Base-by-base conservation (phyloP, 2,888 invertebrate species). In the Drosophila paramelanica region DNA sequence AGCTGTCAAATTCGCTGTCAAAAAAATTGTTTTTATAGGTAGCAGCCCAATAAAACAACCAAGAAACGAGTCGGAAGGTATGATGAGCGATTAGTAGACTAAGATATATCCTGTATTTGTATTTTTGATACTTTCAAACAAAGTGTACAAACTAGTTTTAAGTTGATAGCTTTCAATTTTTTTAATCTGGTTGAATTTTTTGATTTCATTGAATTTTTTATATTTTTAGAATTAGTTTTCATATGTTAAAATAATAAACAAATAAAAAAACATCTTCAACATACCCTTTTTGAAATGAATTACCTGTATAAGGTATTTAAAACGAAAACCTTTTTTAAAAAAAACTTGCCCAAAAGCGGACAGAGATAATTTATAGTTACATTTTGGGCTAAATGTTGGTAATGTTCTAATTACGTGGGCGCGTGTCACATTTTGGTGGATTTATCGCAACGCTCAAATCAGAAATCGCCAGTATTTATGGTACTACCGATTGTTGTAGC, bases 351-450 rank as follows among this genome's bases (percentile, higher is more conserved):
- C 57, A 70, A 70, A 66, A 45, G 55, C 53, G 43, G 43, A 36
- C 56, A 39, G 36, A 51, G 36, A 73, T 66, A 58, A 78, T 81
- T 74, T 77, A 74, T 75, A 39, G 75, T 64, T 65, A 58, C 60
- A 45, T 39, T 77, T 67, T 61, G 62, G 58, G 67, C 65, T 82
- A 85, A 88, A 71, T 77, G 81, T 70, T 71, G 74, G 79, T 85
- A 85, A 85, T 89, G 89, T 85, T 85, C 85, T 89, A 85, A 85
- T 89, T 85, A 89, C 77, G 88, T 86, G 88, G 86, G 86, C 89
- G 89, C 86, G 86, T 89, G 86, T 84, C 89, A 79, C 67, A 70
- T 73, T 73, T 73, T 39, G 57, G 47, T 13, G 25, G 56, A 65
- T 77, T 85, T 82, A 81, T 86, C 87, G 50, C 53, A 53, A 46